phyloP scores from a whole-genome alignment of 2,113 vertebrate genomes.

The Orcinus orca region DNA sequence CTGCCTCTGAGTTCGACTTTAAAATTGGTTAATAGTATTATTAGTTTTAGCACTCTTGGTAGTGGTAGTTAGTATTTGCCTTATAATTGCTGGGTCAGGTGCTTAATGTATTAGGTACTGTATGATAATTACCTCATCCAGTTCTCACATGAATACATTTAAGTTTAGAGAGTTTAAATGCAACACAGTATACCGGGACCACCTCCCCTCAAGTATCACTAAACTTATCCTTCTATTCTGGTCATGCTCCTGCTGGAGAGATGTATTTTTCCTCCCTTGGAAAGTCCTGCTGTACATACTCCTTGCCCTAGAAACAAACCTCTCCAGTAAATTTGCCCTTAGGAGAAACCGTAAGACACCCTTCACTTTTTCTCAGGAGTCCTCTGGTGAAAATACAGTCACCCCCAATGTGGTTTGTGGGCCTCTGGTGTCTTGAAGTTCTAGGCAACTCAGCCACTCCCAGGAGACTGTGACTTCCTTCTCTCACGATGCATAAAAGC shows the following conservation, averaged over 20 bases:
- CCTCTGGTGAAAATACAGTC: neutral
- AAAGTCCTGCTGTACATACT: neutral
- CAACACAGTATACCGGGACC: neutral
- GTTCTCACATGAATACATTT: neutral
- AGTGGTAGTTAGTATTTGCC: neutral
- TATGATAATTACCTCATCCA: neutral
- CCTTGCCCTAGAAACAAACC: neutral
- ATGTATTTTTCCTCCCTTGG: neutral
- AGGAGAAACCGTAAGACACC: neutral
- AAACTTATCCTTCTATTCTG: neutral
- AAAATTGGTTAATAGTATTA: neutral
- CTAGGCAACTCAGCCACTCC: neutral
- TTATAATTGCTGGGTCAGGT: neutral
- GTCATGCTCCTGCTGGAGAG: neutral
- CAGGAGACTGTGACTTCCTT: neutral
- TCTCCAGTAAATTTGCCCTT: neutral
- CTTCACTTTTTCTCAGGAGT: neutral
- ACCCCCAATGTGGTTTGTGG: neutral
- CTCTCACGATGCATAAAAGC: neutral
- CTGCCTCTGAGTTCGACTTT: slow-evolving; percentile 9
- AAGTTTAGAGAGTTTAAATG: neutral
- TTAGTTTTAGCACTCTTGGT: neutral
- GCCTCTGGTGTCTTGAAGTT: neutral
- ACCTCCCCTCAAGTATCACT: neutral
- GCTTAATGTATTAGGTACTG: neutral